Percentiles rank a stretch among this genome's conserved stretches.
These are phyloP conservation scores for Nannoperca obscura DNA, from an alignment of 2,797 vertebrate genomes.

Conservation along the genomic window DNA sequence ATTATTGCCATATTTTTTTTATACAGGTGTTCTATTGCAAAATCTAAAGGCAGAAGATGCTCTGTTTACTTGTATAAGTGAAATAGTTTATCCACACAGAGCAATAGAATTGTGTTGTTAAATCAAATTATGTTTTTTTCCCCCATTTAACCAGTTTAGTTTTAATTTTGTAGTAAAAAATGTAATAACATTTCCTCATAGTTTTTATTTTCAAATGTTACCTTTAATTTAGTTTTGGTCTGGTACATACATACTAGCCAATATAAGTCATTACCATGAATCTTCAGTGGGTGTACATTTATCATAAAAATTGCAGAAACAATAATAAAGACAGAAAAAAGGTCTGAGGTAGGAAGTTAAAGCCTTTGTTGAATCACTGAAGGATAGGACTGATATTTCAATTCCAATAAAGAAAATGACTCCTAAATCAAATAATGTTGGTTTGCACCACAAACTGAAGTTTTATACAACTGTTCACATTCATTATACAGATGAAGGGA, in stretches of 20 bases:
- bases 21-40: no score
- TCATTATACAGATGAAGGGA: conserved; percentile 26
- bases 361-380: not conserved
- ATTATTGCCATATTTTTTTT: not conserved
- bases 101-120: no score
- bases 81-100: no score
- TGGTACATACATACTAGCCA: not conserved
- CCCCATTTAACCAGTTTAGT: not conserved
- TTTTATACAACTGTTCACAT: conserved; percentile 23
- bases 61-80: no score
- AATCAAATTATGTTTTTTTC: not conserved
- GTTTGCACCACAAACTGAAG: not conserved
- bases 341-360: no score
- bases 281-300: no score
- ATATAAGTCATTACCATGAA: not conserved
- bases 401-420: not conserved
- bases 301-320: not conserved
- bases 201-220: not conserved
- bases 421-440: no score
- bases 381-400: not conserved
- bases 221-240: not conserved
- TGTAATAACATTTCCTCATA: not conserved
- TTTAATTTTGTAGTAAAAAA: not conserved
- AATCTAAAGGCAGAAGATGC: no score
- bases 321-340: not conserved